phyloP scores from a whole-genome alignment of 2,113 vertebrate species.

The human (Homo sapiens) region GRCh38 chr14:85418501-85419000 shows the following conservation, averaged over 20 bases:
- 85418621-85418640: not conserved
- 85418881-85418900: constrained; percentile 8
- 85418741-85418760: not conserved
- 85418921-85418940: constrained; percentile 38
- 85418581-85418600: constrained; percentile 7
- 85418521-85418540: not conserved
- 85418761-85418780: not conserved
- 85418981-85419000: constrained; percentile 53
- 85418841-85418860: not conserved
- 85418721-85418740: not conserved
- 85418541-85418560: constrained; percentile 27
- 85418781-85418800: not conserved
- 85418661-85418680: not conserved
- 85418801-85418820: not conserved
- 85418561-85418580: not conserved
- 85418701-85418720: not conserved
- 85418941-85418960: constrained; percentile 64
- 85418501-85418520: not conserved
- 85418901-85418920: constrained; percentile 49
- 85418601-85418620: not conserved
- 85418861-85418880: constrained; percentile 15
- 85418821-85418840: not conserved
- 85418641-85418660: not conserved
- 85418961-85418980: constrained; percentile 53
- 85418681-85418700: not conserved